Evolutionary conservation across 2,113 vertebrate species (phyloP), one percentile per base, ranked within the genome.

Genomic region (Callionymus lyra): DNA sequence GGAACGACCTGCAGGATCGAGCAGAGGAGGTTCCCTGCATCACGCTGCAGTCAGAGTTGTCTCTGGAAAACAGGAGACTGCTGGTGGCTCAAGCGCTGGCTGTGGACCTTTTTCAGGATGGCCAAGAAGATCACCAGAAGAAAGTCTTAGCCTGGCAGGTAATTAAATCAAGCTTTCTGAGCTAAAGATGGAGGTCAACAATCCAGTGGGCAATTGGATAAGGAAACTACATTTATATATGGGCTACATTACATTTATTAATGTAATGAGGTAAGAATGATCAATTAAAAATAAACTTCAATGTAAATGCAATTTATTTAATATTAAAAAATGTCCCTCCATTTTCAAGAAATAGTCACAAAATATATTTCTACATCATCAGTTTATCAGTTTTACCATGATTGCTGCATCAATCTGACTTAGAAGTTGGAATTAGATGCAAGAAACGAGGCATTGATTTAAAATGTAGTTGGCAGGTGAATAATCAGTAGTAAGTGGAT

Each of bases 131-230:
- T 27, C 81, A 95, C 33, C 85, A 79, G 40, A 72, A 58, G 53
- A 90, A 82, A 65, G 85, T 96, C 33, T 72, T 85, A 56, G 64
- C 66, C 41, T 97, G 93, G 94, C 89, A 98, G 91, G 94, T 97
- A 90, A 46, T 9, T 34, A 27, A 53, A 11, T 44, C 14, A 12
- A 18, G 21, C 4, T 27, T 27, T 4, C 8, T 27, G 21, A n/a
- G n/a, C n/a, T n/a, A n/a, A n/a, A n/a, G n/a, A n/a, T n/a, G n/a
- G n/a, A n/a, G n/a, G n/a, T n/a, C n/a, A 38, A 2, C 11, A 52
- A 6, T 19, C 9, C 44, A 16, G 8, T 32, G 5, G 10, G 21
- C 9, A 31, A 41, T 35, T 16, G n/a, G n/a, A 39, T 39, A 16
- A 15, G 10, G 13, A 38, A 9, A 15, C 36, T 15, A 38, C 36